Evolutionary conservation across 2,797 vertebrate species (phyloP), one percentile per base, ranked within the genome.

Genomic region (Enteromius fasciolatus): DNA sequence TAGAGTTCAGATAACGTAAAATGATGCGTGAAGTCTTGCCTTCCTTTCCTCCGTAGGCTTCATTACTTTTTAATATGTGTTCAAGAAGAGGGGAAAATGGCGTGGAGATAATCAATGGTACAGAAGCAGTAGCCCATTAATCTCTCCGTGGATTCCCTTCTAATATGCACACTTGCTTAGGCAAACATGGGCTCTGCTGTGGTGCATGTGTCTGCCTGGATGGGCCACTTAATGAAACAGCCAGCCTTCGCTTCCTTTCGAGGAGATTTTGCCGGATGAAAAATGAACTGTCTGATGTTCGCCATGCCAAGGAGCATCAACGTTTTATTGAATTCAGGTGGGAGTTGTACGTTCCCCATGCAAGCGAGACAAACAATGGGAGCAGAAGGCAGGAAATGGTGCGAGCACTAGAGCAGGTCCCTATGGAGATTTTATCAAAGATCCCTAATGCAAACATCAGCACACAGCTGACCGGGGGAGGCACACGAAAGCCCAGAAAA

Each of bases 51-150:
- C 92, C 92, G 89, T 91, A 94, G 92, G 94, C 94, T 94, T 94
- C 94, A 95, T 94, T 95, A 94, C 92, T 93, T 94, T 95, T 95
- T 94, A 94, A 95, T 95, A 95, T 94, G 92, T 89, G 92, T 89
- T 92, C 90, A 89, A 82, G 78, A 87, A 85, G 83, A 88, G 80
- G 72, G 89, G 86, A 91, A 92, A 91, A 93, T 93, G 89, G 93
- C 90, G 87, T 92, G 88, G 90, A 93, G 92, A 94, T 95, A 95
- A 95, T 95, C 94, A 94, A 94, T 94, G 93, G 92, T 93, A 94
- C 92, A 91, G 91, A 90, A 88, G 90, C 92, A 89, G 91, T 89
- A 91, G 92, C 88, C 93, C 93, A 94, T 94, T 95, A 93, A 94
- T 94, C 93, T 94, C 92, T 91, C 91, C 90, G 92, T 92, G 93